Evolutionary conservation across 2,797 vertebrate species (phyloP), one percentile per base, ranked within the genome.

Genomic region (Eurystomus glaucurus): DNA sequence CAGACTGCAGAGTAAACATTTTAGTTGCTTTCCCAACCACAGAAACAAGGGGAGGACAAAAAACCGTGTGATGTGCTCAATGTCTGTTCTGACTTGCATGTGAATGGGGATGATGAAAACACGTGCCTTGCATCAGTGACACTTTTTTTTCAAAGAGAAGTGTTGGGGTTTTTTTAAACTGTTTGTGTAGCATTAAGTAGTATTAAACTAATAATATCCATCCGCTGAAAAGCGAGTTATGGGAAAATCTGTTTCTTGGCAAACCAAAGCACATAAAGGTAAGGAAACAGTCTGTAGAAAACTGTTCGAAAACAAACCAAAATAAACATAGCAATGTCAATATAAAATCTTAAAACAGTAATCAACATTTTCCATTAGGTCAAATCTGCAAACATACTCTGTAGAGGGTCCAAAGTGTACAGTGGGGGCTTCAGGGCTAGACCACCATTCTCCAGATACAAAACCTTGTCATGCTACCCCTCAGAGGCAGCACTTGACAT

Each of bases 191-290:
- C 39, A 90, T 55, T 87, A 90, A 83, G 41, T 43, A 79, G 48
- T 39, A 90, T 55, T 87, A 90, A 83, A 88, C 39, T 29, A 82
- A 39, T 48, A 87, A 41, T 26, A 76, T 23, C 57, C 70, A 43
- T 31, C 78, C 92, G 51, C 25, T 92, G 86, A 61, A 75, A 93
- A 83, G 43, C 64, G 37, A 66, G 94, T 93, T 55, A 71, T 14
- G 21, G 48, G 43, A 28, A 88, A 92, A 95, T 76, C 43, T 48
- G 22, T 41, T 72, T 85, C 85, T 93, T 55, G 68, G 37, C 52
- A 88, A 45, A 95, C 88, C n/a, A 93, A 90, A 95, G 46, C 60
- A 90, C 19, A 46, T n/a, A 52, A 5, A 97, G 71, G 66, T 80
- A 88, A 85, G 70, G 29, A 88, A 93, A 74, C 23, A 81, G 48